phyloP scores from a whole-genome alignment of 2,113 vertebrate species.

The Gulo gulo region DNA sequence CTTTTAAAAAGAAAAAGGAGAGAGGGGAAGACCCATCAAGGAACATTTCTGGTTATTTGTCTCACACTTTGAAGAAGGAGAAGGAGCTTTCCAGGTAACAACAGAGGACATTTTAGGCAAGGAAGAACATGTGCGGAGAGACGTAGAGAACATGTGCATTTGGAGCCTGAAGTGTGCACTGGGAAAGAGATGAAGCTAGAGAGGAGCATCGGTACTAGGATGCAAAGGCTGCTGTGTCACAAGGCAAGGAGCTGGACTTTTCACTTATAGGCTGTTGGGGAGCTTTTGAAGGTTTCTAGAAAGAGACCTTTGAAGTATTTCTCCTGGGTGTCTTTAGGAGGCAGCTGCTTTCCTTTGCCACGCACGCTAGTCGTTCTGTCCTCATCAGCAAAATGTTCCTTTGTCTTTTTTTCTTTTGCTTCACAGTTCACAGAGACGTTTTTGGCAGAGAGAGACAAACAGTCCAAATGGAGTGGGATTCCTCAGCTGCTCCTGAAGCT shows the following conservation, averaged over 20 bases:
- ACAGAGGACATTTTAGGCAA: not conserved
- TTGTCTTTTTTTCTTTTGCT: not conserved
- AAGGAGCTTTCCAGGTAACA: not conserved
- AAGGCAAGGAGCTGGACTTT: not conserved
- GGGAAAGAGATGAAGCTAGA: not conserved
- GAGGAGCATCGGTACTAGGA: not conserved
- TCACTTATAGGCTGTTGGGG: not conserved
- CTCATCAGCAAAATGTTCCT: not conserved
- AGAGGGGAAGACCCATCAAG: not conserved
- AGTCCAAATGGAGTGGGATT: conserved; percentile 96
- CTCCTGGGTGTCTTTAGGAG: not conserved
- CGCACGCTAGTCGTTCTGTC: not conserved
- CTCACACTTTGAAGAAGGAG: conserved; percentile 25
- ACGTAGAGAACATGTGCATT: not conserved
- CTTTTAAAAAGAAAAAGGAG: not conserved
- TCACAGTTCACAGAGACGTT: conserved; percentile 92
- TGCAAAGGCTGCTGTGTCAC: not conserved
- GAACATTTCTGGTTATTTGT: not conserved
- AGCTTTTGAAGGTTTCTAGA: conserved; percentile 37
- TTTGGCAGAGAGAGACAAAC: conserved; percentile 94
- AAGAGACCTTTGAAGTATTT: conserved; percentile 24
- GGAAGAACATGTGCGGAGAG: not conserved
- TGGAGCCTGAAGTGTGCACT: not conserved
- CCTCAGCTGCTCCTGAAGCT: conserved; percentile 93
- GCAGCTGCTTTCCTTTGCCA: not conserved